Evolutionary conservation across 2,888 invertebrate species (phyloP), one percentile per base, ranked within the genome.

Genomic region (Caenorhabditis doughertyi): DNA sequence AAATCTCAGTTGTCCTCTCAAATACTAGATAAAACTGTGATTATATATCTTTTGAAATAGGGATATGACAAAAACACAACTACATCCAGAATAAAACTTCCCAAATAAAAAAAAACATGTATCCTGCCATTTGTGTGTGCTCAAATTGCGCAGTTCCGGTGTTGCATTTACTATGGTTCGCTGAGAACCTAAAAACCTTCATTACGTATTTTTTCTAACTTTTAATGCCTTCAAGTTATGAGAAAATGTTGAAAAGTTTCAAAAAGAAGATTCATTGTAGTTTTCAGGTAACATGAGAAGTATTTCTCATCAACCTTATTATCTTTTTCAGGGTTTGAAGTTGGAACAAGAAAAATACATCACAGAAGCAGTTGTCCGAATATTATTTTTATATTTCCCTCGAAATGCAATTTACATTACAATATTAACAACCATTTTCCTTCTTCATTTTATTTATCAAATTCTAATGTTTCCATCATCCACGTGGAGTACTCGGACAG

Each of bases 91-190:
- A 13, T 3, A 47, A n/a, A 47, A 18, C n/a, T 18, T 42, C n/a
- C 47, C 29, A 8, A 29, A 16, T 9, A 39, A 39, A 32, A 32
- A 58, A 76, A 60, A 65, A 76, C 51, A 67, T 51, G 51, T 7
- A 23, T 62, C 39, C 44, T 4, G 25, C 35, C 21, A 25, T 53
- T 77, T 62, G 47, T 68, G 76, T 39, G 32, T 77, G 60, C 21
- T 47, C 44, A 77, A 77, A 77, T 68, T 53, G 77, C 77, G 60
- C 77, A 77, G 44, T 77, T 77, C 77, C 77, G 77, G 77, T 68
- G 68, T 77, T 23, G 68, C 77, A 77, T 68, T 68, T 39, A 32
- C 35, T 25, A 68, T 77, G 77, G 77, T 77, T 53, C 77, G 49
- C 13, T 68, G 62, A 53, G 53, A 68, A 60, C 53, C 32, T 29